These are phyloP conservation scores for Brenthis hecate DNA, from an alignment of 2,888 invertebrate genomes.

Conservation along the genomic window DNA sequence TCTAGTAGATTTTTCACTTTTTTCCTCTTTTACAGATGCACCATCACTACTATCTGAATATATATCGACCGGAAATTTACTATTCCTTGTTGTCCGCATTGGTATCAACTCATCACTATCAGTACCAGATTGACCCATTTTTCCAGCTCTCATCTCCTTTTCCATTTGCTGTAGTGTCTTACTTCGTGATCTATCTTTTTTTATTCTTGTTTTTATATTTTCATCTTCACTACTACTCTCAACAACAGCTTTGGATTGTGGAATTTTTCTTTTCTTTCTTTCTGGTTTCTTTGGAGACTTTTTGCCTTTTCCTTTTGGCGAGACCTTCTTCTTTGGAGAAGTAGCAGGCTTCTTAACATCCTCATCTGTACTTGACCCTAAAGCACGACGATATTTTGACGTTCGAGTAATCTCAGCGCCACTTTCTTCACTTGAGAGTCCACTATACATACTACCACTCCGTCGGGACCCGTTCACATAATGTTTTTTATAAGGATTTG, in stretches of 20 bases:
- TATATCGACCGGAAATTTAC: constrained; percentile 86
- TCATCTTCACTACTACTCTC: constrained; percentile 86
- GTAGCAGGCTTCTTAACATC: constrained; percentile 72
- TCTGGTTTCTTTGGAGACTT: constrained; percentile 70
- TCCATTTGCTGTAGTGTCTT: constrained; percentile 88
- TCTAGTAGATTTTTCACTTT: constrained; percentile 80
- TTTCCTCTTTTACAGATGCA: constrained; percentile 60
- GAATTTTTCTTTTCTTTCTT: constrained; percentile 78
- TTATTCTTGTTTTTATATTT: constrained; percentile 58
- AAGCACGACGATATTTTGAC: constrained; percentile 61
- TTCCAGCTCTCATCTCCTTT: constrained; percentile 85
- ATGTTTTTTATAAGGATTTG: constrained; percentile 88
- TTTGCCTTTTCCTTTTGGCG: constrained; percentile 70
- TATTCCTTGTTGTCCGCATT: constrained; percentile 80
- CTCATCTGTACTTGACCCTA: constrained; percentile 83
- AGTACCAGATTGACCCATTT: constrained; percentile 82
- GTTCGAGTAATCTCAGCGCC: constrained; percentile 64
- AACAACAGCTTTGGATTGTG: constrained; percentile 73
- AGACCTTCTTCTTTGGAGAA: constrained; percentile 76
- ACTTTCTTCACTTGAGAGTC: constrained; percentile 79
- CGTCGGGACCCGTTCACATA: constrained; percentile 89
- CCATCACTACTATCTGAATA: constrained; percentile 90
- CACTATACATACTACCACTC: constrained; percentile 85
- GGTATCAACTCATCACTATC: constrained; percentile 92
- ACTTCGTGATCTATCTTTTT: constrained; percentile 79